phyloP scores from a whole-genome alignment of 2,797 vertebrate species.

The Ciconia nigra region DNA sequence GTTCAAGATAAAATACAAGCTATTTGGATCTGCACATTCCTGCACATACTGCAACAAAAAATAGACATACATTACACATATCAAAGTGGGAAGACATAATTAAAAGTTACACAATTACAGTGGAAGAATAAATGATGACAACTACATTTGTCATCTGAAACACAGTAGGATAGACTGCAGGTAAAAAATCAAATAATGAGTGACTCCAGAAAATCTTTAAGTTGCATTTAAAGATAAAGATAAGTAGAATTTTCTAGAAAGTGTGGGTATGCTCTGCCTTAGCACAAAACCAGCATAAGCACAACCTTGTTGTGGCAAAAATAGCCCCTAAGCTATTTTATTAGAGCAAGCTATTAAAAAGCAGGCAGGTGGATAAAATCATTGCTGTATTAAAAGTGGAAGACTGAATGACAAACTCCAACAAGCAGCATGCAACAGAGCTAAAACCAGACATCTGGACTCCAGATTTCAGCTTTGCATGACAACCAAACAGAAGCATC shows the following conservation, averaged over 20 bases:
- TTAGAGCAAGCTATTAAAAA: background rate
- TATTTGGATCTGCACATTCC: background rate
- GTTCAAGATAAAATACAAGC: background rate
- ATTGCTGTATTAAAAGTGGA: background rate
- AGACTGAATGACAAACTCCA: background rate
- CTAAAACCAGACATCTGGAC: background rate
- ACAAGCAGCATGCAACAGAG: background rate
- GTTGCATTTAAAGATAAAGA: background rate
- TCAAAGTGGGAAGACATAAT: background rate
- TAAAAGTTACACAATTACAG: background rate
- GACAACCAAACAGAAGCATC: background rate
- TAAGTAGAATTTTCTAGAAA: background rate
- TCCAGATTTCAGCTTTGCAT: background rate
- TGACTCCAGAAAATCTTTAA: background rate
- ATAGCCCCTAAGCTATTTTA: background rate
- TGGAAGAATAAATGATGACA: background rate
- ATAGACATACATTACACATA: background rate
- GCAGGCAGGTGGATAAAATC: background rate
- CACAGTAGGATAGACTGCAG: background rate
- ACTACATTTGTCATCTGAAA: background rate
- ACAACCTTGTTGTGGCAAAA: background rate
- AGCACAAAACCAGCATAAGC: background rate
- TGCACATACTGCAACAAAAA: background rate
- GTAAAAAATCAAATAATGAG: background rate
- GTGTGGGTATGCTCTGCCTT: background rate